Base-by-base conservation (phyloP, 2,888 invertebrate species). In the Drosophila setosimentum region DNA sequence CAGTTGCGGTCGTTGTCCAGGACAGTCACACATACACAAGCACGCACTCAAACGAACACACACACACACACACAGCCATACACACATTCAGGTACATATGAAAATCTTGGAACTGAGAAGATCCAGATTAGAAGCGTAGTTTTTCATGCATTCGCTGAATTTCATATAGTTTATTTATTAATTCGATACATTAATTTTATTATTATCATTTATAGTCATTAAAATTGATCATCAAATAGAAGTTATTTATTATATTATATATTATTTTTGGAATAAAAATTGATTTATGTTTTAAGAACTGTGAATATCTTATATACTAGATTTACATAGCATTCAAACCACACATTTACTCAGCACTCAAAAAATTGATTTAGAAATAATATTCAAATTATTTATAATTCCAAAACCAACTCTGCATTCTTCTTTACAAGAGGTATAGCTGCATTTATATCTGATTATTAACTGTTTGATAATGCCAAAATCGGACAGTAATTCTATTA, bases 1-100 rank as follows among this genome's bases (percentile, higher is more conserved):
- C 84, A 78, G 71, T 79, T 74, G 42, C 81, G 84, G 84, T 84
- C 84, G 82, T 82, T 84, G 84, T 55, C 76, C 86, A 83, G 86
- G 79, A 80, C 67, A 57, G 50, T 63, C 51, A 65, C 58, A 72
- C 68, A 65, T 61, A 69, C 65, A 70, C 58, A 57, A 35, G 27
- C 33, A 55, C 42, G 40, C 33, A 35, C 40, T 45, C 53, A 62
- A 48, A 18, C 29, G 40, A 32, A 49, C 29, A 35, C 29, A 29
- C 24, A 40, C 51, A 58, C n/a, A 35, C 35, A 37, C 55, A 29
- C 49, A 21, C 21, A 45, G 7, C 13, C 3, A 29, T 16, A 40
- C 57, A 57, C 27, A 33, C 35, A 49, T 55, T 5, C 10, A 16
- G 4, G 1, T n/a, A 55, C 37, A 35, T n/a, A 33, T 53, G 53